These are phyloP conservation scores for Archaeoteleia sp. DNA, from an alignment of 2,888 invertebrate genomes.

Conservation along the genomic window DNA sequence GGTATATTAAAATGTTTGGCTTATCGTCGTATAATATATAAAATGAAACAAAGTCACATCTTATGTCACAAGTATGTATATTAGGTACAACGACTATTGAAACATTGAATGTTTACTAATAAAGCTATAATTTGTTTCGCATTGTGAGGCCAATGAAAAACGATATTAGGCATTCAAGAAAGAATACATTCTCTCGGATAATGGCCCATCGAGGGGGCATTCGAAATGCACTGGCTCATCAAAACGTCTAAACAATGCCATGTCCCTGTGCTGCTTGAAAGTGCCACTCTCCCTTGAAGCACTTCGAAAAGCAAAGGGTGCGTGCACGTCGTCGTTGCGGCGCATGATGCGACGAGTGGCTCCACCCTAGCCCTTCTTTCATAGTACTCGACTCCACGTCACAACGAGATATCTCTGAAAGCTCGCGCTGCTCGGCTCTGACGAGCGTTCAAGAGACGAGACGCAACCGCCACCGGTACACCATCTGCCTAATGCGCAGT, in stretches of 20 bases:
- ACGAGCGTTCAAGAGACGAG: conserved; percentile 50
- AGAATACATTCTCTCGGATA: conserved; percentile 56
- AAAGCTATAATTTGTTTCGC: conserved; percentile 43
- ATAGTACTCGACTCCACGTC: conserved; percentile 60
- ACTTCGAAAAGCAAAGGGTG: conserved; percentile 50
- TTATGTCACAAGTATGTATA: no score
- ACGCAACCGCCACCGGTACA: conserved; percentile 54
- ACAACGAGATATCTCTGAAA: conserved; percentile 57
- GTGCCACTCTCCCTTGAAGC: conserved; percentile 44
- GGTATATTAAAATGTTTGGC: no score
- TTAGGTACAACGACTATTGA: conserved; percentile 1
- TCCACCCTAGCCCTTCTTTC: conserved; percentile 57
- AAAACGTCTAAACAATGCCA: conserved; percentile 69
- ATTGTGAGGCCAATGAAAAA: conserved; percentile 17
- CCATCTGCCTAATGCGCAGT: conserved; percentile 65
- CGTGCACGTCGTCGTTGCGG: conserved; percentile 28
- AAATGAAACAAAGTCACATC: no score
- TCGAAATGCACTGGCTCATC: conserved; percentile 70
- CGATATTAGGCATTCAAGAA: conserved; percentile 20
- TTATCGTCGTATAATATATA: no score
- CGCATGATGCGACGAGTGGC: conserved; percentile 56
- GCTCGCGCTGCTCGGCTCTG: conserved; percentile 49
- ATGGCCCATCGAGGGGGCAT: conserved; percentile 63
- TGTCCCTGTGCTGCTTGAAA: conserved; percentile 32
- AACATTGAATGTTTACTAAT: conserved; percentile 28